phyloP scores from a whole-genome alignment of 2,888 invertebrate genomes.

The Atethmia centrago region DNA sequence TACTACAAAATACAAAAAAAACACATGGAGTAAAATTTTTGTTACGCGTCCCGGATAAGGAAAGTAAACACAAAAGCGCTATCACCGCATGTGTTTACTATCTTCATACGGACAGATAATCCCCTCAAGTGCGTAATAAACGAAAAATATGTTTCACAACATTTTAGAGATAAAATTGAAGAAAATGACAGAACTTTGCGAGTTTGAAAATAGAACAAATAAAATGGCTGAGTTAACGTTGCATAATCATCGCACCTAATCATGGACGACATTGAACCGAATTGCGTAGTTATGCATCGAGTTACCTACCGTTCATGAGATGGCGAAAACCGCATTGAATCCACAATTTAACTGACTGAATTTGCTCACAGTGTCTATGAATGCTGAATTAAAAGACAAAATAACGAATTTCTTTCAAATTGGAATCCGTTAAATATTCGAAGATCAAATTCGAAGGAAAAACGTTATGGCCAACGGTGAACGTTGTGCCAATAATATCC shows the following conservation, averaged over 20 bases:
- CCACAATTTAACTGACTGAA: slow-evolving; percentile 3
- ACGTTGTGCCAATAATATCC: slow-evolving; percentile 65
- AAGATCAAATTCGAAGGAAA: slow-evolving; percentile 89
- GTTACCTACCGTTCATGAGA: slow-evolving; percentile 21
- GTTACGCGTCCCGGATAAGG: slow-evolving; percentile 19
- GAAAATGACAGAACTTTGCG: neutral
- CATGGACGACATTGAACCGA: slow-evolving; percentile 65
- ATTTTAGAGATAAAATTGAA: slow-evolving; percentile 2
- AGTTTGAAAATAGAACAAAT: slow-evolving; percentile 44
- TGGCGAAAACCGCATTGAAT: slow-evolving; percentile 30
- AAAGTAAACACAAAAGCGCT: slow-evolving; percentile 35
- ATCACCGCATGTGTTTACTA: slow-evolving; percentile 25
- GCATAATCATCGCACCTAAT: slow-evolving; percentile 68
- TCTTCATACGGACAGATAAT: slow-evolving; percentile 25
- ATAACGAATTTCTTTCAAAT: slow-evolving; percentile 78
- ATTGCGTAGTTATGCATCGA: slow-evolving; percentile 59
- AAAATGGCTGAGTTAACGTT: slow-evolving; percentile 60
- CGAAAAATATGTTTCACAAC: slow-evolving; percentile 22
- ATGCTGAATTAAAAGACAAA: slow-evolving; percentile 48
- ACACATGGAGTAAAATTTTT: neutral
- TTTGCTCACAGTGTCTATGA: slow-evolving; percentile 30
- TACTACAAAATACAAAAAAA: too few species aligned
- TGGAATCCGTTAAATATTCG: slow-evolving; percentile 88
- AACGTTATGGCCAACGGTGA: slow-evolving; percentile 84
- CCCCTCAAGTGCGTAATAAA: slow-evolving; percentile 19